Base-by-base conservation (phyloP, 2,797 vertebrate species). In the Chloroceryle inda region DNA sequence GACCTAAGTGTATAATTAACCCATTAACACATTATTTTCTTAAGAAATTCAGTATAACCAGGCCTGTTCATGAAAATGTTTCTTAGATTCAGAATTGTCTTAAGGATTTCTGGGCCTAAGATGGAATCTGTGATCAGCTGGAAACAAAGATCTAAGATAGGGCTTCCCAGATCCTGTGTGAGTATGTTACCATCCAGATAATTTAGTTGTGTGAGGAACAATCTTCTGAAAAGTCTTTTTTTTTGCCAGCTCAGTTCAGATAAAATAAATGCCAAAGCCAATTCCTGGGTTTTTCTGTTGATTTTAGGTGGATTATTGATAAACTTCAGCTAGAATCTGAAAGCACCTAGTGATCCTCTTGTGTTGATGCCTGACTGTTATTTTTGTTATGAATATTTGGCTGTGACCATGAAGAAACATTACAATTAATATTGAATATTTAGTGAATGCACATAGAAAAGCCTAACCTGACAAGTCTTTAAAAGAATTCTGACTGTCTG, bases 111-210 rank as follows among this genome's bases (percentile, higher is more conserved):
- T 29, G n/a, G 24, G 24, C 10, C 17, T 31, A 15, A 11, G 4
- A 13, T 53, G 37, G 58, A 67, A 86, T 42, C 38, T 62, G 13
- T 12, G 33, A 16, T 58, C 17, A 68, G 12, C 26, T 53, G 24
- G 7, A 92, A 50, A 2, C 23, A 29, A 49, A 84, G 20, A 33
- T 27, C 45, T 74, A 33, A 64, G 56, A 33, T 58, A 72, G 33
- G 37, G 4, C 5, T 73, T 71, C 31, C 19, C n/a, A 22, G 38
- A 16, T 80, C 13, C 31, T 1, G 0, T 4, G 3, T 33, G 12
- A 72, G 23, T 40, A 35, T 4, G 16, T 31, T 47, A 63, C 5
- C 18, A 82, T 50, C 3, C 11, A 53, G 13, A 5, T 49, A 38
- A 8, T 61, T 61, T 4, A 72, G 13, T 76, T 49, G 8, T 45